Conservation (phyloP, 2,888 invertebrate genomes). For the Myopa testacea region DNA sequence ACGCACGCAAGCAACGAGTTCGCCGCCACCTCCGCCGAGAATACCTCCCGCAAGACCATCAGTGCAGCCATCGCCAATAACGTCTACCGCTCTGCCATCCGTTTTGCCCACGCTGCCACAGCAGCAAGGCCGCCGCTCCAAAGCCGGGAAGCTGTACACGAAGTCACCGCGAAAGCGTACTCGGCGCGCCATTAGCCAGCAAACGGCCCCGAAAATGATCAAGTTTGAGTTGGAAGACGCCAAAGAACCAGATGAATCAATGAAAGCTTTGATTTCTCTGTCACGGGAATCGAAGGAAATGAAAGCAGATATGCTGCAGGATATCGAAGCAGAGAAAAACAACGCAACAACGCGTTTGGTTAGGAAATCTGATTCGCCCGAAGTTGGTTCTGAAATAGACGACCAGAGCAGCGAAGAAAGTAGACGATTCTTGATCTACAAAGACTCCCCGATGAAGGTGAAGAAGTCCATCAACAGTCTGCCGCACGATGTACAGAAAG, state of each 20-base stretch:
- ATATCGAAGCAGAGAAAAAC: neutral
- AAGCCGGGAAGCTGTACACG: neutral
- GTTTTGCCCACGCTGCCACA: constrained; percentile 33
- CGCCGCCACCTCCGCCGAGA: neutral
- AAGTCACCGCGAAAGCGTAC: constrained; percentile 33
- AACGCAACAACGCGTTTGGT: neutral
- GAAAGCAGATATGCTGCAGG: constrained; percentile 8
- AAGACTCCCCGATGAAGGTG: constrained; percentile 53
- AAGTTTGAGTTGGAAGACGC: constrained; percentile 66
- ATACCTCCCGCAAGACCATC: neutral
- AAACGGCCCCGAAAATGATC: constrained; percentile 53
- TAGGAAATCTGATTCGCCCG: neutral
- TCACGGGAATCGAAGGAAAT: constrained; percentile 43
- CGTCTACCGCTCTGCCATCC: constrained; percentile 24
- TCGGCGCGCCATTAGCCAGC: constrained; percentile 15
- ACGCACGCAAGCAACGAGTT: neutral
- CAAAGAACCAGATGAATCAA: constrained; percentile 53
- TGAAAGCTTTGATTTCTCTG: constrained; percentile 48
- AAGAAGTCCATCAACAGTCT: constrained; percentile 58
- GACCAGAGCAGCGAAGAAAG: constrained; percentile 53
- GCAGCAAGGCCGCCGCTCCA: neutral
- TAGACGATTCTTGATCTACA: constrained; percentile 56
- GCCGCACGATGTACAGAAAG: constrained; percentile 63
- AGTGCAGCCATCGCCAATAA: neutral
- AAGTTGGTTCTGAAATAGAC: neutral